A percentile compares a stretch with the other conserved stretches of the same genome.
Conservation (phyloP, 2,888 invertebrate species). For the Timema podura region DNA sequence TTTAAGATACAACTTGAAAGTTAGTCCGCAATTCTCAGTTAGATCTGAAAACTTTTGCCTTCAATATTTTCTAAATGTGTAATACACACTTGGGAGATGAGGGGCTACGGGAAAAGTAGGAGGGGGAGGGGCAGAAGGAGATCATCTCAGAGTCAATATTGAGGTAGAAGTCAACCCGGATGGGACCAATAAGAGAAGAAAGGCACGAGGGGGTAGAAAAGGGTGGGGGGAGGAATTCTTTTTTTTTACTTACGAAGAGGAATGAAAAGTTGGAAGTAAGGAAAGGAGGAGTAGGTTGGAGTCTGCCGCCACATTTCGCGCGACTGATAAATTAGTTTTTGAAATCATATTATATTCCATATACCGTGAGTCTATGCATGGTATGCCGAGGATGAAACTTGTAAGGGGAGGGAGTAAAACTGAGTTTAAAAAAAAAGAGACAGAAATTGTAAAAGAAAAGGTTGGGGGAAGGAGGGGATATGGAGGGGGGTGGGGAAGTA, state of each 20-base stretch:
- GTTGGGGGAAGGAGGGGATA: background rate
- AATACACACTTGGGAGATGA: background rate
- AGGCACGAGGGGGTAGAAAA: slow-evolving; percentile 1
- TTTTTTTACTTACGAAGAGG: slow-evolving; percentile 5
- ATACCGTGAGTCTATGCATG: no score
- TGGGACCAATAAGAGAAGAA: slow-evolving; percentile 5
- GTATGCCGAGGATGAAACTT: no score
- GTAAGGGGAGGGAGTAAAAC: background rate
- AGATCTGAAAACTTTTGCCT: background rate
- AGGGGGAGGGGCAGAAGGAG: no score
- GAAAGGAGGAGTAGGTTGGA: no score
- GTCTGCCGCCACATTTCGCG: background rate
- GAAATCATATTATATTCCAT: slow-evolving; percentile 23
- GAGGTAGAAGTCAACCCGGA: background rate
- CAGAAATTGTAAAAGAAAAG: no score
- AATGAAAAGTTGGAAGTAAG: slow-evolving; percentile 19
- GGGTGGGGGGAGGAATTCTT: slow-evolving; percentile 2
- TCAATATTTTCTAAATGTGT: slow-evolving; percentile 14
- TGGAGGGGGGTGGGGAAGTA: background rate
- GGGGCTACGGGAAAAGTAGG: no score
- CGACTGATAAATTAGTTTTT: slow-evolving; percentile 22
- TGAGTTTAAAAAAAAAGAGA: background rate
- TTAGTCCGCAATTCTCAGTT: no score
- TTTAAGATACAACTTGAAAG: no score
- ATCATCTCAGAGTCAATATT: slow-evolving; percentile 14